phyloP scores from a whole-genome alignment of 2,113 vertebrate genomes.

The Hiodon alosoides region DNA sequence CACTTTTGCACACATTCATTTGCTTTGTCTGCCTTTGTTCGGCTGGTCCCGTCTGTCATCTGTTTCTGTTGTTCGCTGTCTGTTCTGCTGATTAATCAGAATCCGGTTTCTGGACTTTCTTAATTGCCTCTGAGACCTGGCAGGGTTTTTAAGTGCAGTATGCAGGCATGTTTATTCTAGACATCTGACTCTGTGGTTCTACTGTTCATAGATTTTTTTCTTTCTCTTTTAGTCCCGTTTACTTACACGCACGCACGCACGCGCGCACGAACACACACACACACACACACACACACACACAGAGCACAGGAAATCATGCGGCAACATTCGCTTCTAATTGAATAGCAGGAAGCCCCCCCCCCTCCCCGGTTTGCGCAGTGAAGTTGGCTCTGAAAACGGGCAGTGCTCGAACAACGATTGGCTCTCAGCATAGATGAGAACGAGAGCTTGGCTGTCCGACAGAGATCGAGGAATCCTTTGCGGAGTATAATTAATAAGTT shows the following conservation, averaged over 20 bases:
- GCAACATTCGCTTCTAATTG: constrained; percentile 58
- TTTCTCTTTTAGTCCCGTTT: constrained; percentile 9
- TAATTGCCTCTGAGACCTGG: not conserved
- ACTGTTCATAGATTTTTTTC: not conserved
- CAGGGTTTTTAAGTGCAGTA: not conserved
- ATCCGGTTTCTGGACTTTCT: constrained; percentile 11
- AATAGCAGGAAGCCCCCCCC: constrained; percentile 75
- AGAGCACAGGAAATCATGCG: constrained; percentile 34
- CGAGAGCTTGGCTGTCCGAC: not conserved
- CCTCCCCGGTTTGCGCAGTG: constrained; percentile 60
- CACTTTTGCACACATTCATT: not conserved
- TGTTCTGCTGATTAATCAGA: constrained; percentile 29
- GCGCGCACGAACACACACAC: not conserved
- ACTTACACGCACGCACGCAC: not conserved
- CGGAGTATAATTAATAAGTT: not conserved
- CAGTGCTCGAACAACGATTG: constrained; percentile 46
- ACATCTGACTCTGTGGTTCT: not conserved
- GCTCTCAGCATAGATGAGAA: constrained; percentile 13
- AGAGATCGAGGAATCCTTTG: not conserved
- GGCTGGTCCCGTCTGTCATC: not conserved
- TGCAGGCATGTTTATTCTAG: not conserved
- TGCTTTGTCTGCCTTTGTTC: constrained; percentile 1
- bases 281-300: not conserved
- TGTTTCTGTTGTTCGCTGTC: not conserved
- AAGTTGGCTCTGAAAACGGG: constrained; percentile 58